Conservation (phyloP, 2,888 invertebrate species). For the Drosophila heteroneura region DNA sequence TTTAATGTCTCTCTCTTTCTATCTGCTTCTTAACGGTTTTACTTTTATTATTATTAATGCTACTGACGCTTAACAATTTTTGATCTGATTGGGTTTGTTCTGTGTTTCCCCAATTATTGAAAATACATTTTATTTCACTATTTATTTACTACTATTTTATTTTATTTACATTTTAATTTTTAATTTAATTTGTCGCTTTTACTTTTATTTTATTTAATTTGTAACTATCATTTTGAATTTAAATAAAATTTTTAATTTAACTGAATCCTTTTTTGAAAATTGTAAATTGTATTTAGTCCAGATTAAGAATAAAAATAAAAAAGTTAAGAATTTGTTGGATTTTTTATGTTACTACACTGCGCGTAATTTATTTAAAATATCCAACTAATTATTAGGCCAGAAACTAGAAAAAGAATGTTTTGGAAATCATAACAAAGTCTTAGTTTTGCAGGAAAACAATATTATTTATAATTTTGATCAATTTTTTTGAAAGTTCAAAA, state of each 20-base stretch:
- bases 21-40: not conserved
- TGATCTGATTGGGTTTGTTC: not conserved
- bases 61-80: not conserved
- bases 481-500: not conserved
- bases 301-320: not conserved
- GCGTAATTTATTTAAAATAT: not conserved
- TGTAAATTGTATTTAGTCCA: not conserved
- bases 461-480: not conserved
- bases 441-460: not conserved
- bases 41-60: not conserved
- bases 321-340: not conserved
- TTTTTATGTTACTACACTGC: not conserved
- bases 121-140: not conserved
- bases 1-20: not conserved
- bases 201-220: not conserved
- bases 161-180: not conserved
- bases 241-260: not conserved
- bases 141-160: not conserved
- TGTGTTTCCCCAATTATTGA: not conserved
- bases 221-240: not conserved
- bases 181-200: not conserved
- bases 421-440: not conserved
- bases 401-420: not conserved
- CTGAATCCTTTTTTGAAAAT: not conserved
- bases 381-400: not conserved